These are phyloP conservation scores for Rhagonycha lutea DNA, from an alignment of 2,888 invertebrate genomes.

Conservation along the genomic window DNA sequence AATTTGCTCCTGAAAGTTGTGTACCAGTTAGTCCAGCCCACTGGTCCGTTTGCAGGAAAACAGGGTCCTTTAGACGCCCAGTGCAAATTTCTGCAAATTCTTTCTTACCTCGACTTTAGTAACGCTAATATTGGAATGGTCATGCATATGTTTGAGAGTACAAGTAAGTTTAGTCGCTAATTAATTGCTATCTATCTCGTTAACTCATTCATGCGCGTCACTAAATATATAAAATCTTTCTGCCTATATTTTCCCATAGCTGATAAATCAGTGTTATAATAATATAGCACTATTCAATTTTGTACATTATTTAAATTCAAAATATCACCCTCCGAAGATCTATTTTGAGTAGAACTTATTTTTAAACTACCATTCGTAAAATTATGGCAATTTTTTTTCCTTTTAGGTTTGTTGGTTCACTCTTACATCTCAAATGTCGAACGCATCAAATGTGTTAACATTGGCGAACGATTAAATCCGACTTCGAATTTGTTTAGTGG, in stretches of 20 bases:
- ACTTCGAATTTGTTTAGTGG: conserved; percentile 68
- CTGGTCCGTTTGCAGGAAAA: conserved; percentile 64
- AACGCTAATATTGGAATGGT: conserved; percentile 73
- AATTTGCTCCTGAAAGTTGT: conserved; percentile 72
- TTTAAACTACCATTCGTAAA: too few species aligned
- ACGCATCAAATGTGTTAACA: conserved; percentile 60
- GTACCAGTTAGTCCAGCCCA: conserved; percentile 71
- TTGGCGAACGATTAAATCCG: conserved; percentile 57
- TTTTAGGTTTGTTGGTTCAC: conserved; percentile 57
- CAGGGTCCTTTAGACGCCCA: conserved; percentile 76
- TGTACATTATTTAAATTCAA: too few species aligned
- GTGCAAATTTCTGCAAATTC: conserved; percentile 69
- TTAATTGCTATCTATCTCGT: too few species aligned
- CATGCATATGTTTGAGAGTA: conserved; percentile 74
- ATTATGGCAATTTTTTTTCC: neutral
- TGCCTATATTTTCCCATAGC: too few species aligned
- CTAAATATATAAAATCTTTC: too few species aligned
- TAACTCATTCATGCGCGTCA: too few species aligned
- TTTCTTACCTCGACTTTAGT: conserved; percentile 68
- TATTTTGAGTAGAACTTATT: too few species aligned
- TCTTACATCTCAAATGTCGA: conserved; percentile 61
- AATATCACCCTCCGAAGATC: too few species aligned
- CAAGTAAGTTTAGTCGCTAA: conserved; percentile 56
- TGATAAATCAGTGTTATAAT: too few species aligned
- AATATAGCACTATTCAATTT: too few species aligned